A percentile compares a stretch with the other conserved stretches of the same genome.
Evolutionary conservation across 2,113 vertebrate genomes (phyloP).

Genomic region (Gopherus evgoodei): DNA sequence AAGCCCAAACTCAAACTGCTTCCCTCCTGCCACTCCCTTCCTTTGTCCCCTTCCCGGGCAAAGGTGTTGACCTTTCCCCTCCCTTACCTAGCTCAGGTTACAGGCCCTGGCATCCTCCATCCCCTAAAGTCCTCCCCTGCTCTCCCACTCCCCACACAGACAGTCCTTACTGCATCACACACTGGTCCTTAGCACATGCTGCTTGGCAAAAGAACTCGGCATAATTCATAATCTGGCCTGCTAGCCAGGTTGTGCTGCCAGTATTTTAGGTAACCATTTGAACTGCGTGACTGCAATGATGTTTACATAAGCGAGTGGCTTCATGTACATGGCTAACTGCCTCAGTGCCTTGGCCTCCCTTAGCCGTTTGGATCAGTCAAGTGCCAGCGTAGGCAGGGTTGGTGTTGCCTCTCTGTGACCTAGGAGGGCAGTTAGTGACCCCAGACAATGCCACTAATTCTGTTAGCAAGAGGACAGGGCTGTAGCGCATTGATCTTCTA

Average conservation of each 20-base stretch:
- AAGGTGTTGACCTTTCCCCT: too few species aligned
- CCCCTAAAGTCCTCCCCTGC: too few species aligned
- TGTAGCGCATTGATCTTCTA: neutral
- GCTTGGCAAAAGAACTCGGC: neutral
- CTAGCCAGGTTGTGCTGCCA: neutral
- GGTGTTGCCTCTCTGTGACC: neutral
- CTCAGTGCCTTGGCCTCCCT: neutral
- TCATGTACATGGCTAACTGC: neutral
- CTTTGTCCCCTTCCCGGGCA: too few species aligned
- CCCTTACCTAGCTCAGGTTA: too few species aligned
- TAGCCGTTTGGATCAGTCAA: neutral
- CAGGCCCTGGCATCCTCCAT: too few species aligned
- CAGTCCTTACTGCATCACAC: too few species aligned
- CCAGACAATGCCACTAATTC: neutral
- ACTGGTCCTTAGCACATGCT: neutral
- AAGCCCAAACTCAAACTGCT: too few species aligned
- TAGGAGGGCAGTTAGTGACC: neutral
- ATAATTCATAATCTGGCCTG: neutral
- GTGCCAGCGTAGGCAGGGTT: neutral
- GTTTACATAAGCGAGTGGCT: constrained; percentile 18
- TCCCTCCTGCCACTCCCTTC: too few species aligned
- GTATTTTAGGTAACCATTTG: neutral
- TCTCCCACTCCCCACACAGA: too few species aligned
- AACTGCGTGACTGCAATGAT: neutral
- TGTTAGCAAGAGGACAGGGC: neutral